Base-by-base conservation (phyloP, 2,113 vertebrate genomes). In the Malaclemys terrapin region DNA sequence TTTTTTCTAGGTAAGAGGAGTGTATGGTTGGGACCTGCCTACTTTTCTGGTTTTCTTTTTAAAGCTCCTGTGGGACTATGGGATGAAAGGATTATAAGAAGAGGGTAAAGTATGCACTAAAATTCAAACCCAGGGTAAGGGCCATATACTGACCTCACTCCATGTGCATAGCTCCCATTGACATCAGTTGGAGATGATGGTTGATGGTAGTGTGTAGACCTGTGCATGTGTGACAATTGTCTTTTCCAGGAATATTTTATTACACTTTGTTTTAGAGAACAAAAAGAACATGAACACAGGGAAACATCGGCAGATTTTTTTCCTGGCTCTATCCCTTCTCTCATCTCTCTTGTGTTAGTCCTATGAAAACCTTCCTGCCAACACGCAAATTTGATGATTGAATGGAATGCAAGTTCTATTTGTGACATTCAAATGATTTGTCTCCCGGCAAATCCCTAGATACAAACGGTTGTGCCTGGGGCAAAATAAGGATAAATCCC, bases 251-350 rank as follows among this genome's bases (percentile, higher is more conserved):
- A 87, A n/a, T 42, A 31, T 91, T 95, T 90, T 89, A 13, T 25
- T 80, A 78, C 54, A 31, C 10, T 53, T 3, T 2, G 10, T 69
- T 17, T 22, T 76, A 50, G 49, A 80, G 79, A 91, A 94, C 10
- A 90, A 49, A 65, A 85, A 62, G 72, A 88, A 57, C 29, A 3
- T 0, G 0, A 1, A 3, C 1, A 0, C 9, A 20, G 8, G 10
- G 10, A 20, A 62, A 56, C 10, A 25, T n/a, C 54, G 57, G 87
- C 53, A 17, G 20, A 5, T 81, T 84, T 57, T 57, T 53, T 27
- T 52, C 85, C 52, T 49, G 52, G 16, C 35, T 81, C 79, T 85
- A 52, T 27, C 19, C 13, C 13, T 57, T 57, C 10, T 57, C 31
- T 65, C 31, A 38, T 50, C 25, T 49, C 31, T 14, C 24, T 47